phyloP scores from a whole-genome alignment of 2,797 vertebrate genomes.

The Esox masquinongy region DNA sequence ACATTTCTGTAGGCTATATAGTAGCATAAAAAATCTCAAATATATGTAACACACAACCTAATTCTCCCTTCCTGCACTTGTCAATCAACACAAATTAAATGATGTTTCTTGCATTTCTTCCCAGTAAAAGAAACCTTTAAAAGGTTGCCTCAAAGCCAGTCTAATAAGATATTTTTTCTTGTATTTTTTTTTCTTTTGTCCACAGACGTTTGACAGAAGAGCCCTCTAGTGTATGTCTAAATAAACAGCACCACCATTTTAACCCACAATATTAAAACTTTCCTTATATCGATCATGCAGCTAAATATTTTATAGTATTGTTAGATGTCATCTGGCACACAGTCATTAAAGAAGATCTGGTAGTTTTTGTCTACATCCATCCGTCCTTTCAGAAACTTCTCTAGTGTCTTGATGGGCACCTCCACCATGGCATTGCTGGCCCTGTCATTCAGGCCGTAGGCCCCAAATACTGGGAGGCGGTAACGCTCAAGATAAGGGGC shows the following conservation, averaged over 20 bases:
- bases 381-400: slow-evolving; percentile 43
- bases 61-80: neutral
- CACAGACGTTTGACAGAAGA: slow-evolving; percentile 6
- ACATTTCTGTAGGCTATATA: too few relatives aligned
- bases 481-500: slow-evolving; percentile 43
- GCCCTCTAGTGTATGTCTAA: slow-evolving; percentile 30
- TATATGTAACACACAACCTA: neutral
- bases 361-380: slow-evolving; percentile 54
- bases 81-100: neutral
- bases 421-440: slow-evolving; percentile 45
- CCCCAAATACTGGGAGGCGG: slow-evolving; percentile 43
- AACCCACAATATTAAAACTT: neutral
- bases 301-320: neutral
- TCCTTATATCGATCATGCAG: neutral
- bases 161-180: neutral
- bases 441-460: slow-evolving; percentile 45
- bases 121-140: neutral
- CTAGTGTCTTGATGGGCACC: slow-evolving; percentile 39
- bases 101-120: neutral
- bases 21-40: neutral
- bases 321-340: slow-evolving; percentile 19
- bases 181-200: neutral
- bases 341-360: slow-evolving; percentile 52
- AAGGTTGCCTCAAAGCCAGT: neutral
- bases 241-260: neutral